Evolutionary conservation across 1,140 invertebrate genomes (phyloP), one percentile per base, ranked within the genome.

Genomic region (Hesperophylax magnus): DNA sequence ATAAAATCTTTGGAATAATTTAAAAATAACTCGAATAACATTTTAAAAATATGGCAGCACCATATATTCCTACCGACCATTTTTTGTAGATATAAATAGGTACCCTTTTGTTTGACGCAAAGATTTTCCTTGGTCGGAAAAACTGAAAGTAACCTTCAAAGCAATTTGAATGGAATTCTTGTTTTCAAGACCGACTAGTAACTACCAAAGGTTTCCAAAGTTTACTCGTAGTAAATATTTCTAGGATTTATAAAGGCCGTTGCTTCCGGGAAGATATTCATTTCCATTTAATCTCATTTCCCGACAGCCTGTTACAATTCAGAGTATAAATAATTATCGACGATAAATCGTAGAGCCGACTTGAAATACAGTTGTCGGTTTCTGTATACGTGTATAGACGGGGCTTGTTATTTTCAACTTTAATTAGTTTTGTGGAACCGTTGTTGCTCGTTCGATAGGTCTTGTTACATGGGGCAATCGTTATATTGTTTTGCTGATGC

Each of bases 351-450:
- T n/a, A 24, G 34, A 7, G 24, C 27, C 34, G 24, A 27, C 34
- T 39, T 67, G 63, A 8, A 31, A 67, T 27, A 27, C 27, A 67
- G 24, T 31, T 27, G 24, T 67, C 24, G 34, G 34, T 34, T 34
- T 4, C 34, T 67, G 63, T 31, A 31, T 60, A 60, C 27, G 22
- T 67, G 63, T 31, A 34, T 34, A 34, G 34, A 34, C 34, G 34
- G 63, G 6, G 22, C 63, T 39, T 67, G 63, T 67, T 67, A 67
- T 27, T 67, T 34, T 31, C 24, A 67, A 67, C 24, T 67, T 67
- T 67, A 67, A 67, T 67, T 67, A 67, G 63, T 67, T 67, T 67
- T 39, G 24, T 67, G 9, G 24, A 24, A 67, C 63, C 63, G 34
- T 24, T 34, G 34, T 56, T 67, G 63, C 63, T 67, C 27, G 63